A percentile compares a stretch with the other conserved stretches of the same genome.
These are phyloP conservation scores for Formica exsecta DNA, from an alignment of 1,140 invertebrate species.

Conservation along the genomic window DNA sequence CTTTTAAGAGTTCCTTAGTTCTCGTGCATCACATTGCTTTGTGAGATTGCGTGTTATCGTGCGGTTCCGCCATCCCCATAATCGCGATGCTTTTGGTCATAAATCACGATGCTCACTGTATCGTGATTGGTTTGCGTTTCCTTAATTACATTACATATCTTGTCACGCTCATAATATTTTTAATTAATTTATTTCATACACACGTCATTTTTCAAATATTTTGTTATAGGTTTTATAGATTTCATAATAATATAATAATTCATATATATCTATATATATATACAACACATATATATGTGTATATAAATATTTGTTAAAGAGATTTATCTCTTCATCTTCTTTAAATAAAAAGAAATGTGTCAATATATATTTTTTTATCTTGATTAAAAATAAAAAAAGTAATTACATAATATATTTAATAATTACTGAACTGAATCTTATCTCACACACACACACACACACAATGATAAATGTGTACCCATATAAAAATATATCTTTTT, in stretches of 20 bases:
- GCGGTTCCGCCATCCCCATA: constrained; percentile 62
- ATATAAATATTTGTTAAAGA: not conserved
- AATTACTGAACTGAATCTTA: constrained; percentile 4
- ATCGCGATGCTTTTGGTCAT: not conserved
- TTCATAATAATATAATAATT: not conserved
- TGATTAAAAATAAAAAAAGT: not conserved
- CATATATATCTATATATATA: not conserved
- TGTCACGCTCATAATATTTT: not conserved
- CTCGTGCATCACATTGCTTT: constrained; percentile 72
- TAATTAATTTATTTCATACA: not conserved
- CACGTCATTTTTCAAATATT: not conserved
- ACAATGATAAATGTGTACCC: not conserved
- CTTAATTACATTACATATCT: not conserved
- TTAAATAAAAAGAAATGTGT: not conserved
- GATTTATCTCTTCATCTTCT: not conserved
- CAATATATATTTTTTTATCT: not conserved
- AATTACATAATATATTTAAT: not conserved
- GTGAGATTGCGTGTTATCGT: constrained; percentile 72
- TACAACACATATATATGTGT: too few relatives aligned
- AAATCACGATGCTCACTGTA: constrained; percentile 17
- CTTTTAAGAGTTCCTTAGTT: not conserved
- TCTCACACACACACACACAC: not conserved
- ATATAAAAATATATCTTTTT: not conserved
- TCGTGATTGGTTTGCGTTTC: not conserved
- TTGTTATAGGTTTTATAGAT: not conserved